A percentile compares a stretch with the other conserved stretches of the same genome.
These are phyloP conservation scores for Ctenodactylus gundi DNA, from an alignment of 2,113 vertebrate genomes.

Conservation along the genomic window DNA sequence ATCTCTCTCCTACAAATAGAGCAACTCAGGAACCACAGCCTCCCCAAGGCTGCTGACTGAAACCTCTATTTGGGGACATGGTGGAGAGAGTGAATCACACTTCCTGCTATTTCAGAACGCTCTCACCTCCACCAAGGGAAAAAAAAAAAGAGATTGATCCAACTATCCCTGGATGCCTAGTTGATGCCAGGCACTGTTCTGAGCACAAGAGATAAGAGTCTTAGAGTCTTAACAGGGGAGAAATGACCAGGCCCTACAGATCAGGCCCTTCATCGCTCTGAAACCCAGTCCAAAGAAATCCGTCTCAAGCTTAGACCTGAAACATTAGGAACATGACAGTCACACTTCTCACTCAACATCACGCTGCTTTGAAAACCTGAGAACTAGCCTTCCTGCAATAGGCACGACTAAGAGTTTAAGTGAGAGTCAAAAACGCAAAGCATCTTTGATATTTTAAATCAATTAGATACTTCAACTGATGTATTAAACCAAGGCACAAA, in stretches of 20 bases:
- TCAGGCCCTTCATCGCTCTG: not conserved
- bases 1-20: constrained; percentile 9
- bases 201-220: not conserved
- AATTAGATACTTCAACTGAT: not conserved
- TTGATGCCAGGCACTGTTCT: not conserved
- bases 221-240: not conserved
- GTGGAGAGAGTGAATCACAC: not conserved
- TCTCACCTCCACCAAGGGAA: not conserved
- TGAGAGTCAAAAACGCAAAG: constrained; percentile 18
- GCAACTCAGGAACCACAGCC: not conserved
- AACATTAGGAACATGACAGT: not conserved
- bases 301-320: not conserved
- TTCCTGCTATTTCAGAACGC: not conserved
- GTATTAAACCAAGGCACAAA: not conserved
- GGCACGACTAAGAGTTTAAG: not conserved
- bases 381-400: not conserved
- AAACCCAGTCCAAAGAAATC: not conserved
- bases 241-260: too few species aligned
- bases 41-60: not conserved
- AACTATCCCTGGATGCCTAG: not conserved
- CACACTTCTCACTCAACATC: not conserved
- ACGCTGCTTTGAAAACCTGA: not conserved
- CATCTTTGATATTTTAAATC: not conserved
- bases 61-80: not conserved
- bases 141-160: not conserved